Base-by-base conservation (phyloP, 2,888 invertebrate genomes). In the Pollenia griseotomentosa region DNA sequence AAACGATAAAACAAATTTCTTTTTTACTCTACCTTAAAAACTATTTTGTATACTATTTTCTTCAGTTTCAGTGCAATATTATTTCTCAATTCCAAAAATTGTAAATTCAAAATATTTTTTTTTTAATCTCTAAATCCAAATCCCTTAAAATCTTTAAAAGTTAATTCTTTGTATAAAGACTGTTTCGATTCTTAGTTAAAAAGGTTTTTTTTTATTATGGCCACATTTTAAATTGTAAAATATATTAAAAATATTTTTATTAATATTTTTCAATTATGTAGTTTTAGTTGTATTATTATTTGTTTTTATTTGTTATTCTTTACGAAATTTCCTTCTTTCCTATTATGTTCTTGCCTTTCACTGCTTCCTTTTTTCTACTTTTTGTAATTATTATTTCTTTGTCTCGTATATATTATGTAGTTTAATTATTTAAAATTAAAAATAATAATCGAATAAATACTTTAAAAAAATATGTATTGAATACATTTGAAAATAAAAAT, bases 391-490 rank as follows among this genome's bases (percentile, higher is more conserved):
- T 70, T 77, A 61, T 77, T 83, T 80, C 59, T 51, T 57, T 79
- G 4, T 70, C 33, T 70, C 16, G 16, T 46, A 59, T 53, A 33
- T 33, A 33, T 33, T 33, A 33, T 66, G 9, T 78, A 74, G 59
- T 74, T 80, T 68, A 79, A 78, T 73, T 73, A 65, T 83, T 71
- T 86, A 81, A 77, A 70, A 84, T 33, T 78, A 74, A 65, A 83
- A 75, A 57, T 53, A 75, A 57, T 53, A 70, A 70, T 77, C 55
- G 63, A 83, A 77, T 77, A 82, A 75, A 44, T 75, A 70, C 6
- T 44, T 65, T 23, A 42, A 66, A 84, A 66, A 80, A 68, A 55
- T 48, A 70, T 87, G 84, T 87, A 87, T 87, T 73, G 81, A 87
- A 87, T 87, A 87, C 87, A 87, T 80, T 82, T 73, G 44, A 55